These are phyloP conservation scores for Hoplodrina ambigua DNA, from an alignment of 2,888 invertebrate species.

Conservation along the genomic window DNA sequence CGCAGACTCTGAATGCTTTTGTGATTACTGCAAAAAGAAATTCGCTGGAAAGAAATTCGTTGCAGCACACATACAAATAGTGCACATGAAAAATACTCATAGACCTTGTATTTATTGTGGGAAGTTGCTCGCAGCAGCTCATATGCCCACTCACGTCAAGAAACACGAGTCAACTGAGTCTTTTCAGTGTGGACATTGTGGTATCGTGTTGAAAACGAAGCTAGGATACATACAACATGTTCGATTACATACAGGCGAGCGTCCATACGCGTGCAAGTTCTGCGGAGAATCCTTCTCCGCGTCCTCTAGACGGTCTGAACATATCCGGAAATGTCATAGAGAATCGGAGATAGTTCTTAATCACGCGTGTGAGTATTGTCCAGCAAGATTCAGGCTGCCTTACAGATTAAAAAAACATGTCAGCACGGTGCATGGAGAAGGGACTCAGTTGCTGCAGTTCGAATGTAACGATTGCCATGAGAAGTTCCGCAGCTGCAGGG, in stretches of 20 bases:
- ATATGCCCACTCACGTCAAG: constrained; percentile 82
- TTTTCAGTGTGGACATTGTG: constrained; percentile 78
- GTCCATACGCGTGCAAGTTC: constrained; percentile 78
- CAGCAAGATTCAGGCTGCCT: constrained; percentile 79
- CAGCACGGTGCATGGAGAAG: constrained; percentile 69
- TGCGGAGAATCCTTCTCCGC: constrained; percentile 82
- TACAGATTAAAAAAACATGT: constrained; percentile 78
- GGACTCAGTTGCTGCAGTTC: constrained; percentile 61
- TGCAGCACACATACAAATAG: constrained; percentile 83
- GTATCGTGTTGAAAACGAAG: constrained; percentile 75
- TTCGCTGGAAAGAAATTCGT: constrained; percentile 82
- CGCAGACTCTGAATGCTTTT: constrained; percentile 75
- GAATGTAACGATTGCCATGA: constrained; percentile 76
- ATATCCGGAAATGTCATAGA: constrained; percentile 77
- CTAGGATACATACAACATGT: constrained; percentile 81
- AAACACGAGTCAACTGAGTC: constrained; percentile 68
- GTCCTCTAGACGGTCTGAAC: constrained; percentile 82
- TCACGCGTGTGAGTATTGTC: constrained; percentile 77
- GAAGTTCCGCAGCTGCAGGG: constrained; percentile 77
- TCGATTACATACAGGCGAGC: constrained; percentile 83
- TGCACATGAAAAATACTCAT: constrained; percentile 83
- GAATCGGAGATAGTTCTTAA: constrained; percentile 69
- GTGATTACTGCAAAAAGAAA: constrained; percentile 83
- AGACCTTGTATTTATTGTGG: constrained; percentile 81
- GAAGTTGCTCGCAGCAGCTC: constrained; percentile 80